phyloP scores from a whole-genome alignment of 2,888 invertebrate species.

The Chirona hameri region DNA sequence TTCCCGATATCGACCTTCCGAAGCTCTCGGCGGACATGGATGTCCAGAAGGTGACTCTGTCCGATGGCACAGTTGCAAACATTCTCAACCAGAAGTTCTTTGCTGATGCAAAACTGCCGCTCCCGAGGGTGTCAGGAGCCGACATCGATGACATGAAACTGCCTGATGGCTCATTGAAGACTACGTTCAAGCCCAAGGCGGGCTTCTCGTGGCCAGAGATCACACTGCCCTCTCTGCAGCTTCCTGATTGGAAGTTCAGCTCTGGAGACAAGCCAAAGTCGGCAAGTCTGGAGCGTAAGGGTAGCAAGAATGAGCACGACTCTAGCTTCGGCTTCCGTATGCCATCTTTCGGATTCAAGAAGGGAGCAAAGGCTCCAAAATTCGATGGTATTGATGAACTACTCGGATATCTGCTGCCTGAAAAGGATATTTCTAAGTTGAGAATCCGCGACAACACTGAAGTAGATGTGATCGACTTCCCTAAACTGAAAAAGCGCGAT shows the following conservation, averaged over 20 bases:
- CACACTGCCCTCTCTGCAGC: not conserved
- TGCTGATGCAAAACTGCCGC: not conserved
- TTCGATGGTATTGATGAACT: constrained; percentile 6
- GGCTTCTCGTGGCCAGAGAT: constrained; percentile 13
- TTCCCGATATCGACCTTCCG: not conserved
- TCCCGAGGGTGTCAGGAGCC: not conserved
- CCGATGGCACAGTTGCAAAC: not conserved
- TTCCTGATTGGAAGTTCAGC: constrained; percentile 9
- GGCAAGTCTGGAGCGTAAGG: not conserved
- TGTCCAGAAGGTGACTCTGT: not conserved
- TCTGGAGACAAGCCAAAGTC: not conserved
- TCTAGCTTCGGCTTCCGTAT: not conserved
- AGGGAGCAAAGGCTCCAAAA: not conserved
- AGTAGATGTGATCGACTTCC: not conserved
- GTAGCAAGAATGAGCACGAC: not conserved
- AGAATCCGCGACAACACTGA: constrained; percentile 3
- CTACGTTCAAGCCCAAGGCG: not conserved
- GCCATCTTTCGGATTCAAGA: not conserved
- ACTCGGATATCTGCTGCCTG: not conserved
- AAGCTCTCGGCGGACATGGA: not conserved
- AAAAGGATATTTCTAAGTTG: not conserved
- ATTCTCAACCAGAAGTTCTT: not conserved
- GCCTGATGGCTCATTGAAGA: not conserved
- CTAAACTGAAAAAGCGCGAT: not conserved
- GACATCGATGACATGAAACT: not conserved